A percentile compares a stretch with the other conserved stretches of the same genome.
These are phyloP conservation scores for human (Homo sapiens) DNA, from an alignment of 2,113 vertebrate genomes.

Conservation along the genomic window GRCh38 chr6:40578001-40578500, in stretches of 20 bases:
- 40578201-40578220: fast-evolving
- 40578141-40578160: background rate
- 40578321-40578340: background rate
- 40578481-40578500: background rate
- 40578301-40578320: background rate
- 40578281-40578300: background rate
- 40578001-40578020: background rate
- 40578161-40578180: background rate
- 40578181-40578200: background rate
- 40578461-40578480: background rate
- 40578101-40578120: background rate
- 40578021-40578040: fast-evolving
- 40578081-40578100: too few species aligned
- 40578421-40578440: background rate
- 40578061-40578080: fast-evolving
- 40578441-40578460: background rate
- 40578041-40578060: too few species aligned
- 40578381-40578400: background rate
- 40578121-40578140: too few species aligned
- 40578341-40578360: background rate
- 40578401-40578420: background rate
- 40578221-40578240: background rate
- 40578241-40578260: too few species aligned
- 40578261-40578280: background rate
- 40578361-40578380: background rate